phyloP scores from a whole-genome alignment of 2,113 vertebrate genomes.

The Ailurus styani region DNA sequence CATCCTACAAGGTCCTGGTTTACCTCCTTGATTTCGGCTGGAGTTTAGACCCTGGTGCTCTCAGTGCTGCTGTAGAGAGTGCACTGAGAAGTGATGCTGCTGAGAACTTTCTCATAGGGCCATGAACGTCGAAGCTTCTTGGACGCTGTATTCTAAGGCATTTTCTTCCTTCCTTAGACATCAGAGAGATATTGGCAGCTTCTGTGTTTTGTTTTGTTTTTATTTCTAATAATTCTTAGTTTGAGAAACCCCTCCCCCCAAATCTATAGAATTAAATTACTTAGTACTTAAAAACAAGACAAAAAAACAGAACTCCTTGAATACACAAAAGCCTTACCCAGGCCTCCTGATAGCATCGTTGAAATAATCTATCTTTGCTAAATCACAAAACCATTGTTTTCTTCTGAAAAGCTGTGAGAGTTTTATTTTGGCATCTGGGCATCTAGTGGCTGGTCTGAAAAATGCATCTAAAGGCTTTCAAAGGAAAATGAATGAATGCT shows the following conservation, averaged over 20 bases:
- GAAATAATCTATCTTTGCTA: constrained; percentile 20
- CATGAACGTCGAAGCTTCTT: neutral
- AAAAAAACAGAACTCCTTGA: neutral
- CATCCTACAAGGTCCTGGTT: neutral
- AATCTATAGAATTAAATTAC: neutral
- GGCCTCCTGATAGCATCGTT: neutral
- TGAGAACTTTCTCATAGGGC: neutral
- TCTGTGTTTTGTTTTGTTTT: neutral
- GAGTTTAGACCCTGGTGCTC: neutral
- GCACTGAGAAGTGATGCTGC: neutral
- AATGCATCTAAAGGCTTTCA: constrained; percentile 26
- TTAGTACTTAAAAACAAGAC: neutral
- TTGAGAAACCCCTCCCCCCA: neutral
- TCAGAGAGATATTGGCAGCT: neutral
- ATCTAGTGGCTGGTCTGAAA: constrained; percentile 66
- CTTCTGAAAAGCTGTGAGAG: neutral
- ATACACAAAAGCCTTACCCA: neutral
- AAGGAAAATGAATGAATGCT: neutral
- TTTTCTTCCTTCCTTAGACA: neutral
- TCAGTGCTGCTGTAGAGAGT: neutral
- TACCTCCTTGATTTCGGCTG: neutral
- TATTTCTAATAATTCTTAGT: neutral
- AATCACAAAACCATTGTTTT: neutral
- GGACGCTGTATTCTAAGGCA: neutral
- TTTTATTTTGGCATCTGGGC: constrained; percentile 49